Conservation (phyloP, 2,888 invertebrate species). For the Pharmacophagus antenor region DNA sequence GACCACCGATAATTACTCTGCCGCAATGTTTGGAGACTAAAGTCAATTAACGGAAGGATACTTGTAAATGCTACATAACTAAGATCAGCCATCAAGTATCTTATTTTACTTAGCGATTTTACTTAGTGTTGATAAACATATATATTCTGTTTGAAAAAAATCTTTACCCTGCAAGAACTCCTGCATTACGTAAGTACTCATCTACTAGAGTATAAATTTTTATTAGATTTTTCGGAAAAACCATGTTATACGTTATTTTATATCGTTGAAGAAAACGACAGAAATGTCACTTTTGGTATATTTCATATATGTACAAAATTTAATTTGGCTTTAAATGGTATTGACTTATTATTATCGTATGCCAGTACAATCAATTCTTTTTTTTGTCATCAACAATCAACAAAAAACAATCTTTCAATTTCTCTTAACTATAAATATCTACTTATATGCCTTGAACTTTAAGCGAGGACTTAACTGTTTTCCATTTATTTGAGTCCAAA, state of each 20-base stretch:
- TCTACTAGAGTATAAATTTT: conserved; percentile 47
- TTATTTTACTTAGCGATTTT: too few species aligned
- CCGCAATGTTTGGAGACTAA: too few species aligned
- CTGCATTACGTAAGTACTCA: conserved; percentile 38
- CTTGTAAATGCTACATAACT: background rate
- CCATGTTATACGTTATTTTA: conserved; percentile 38
- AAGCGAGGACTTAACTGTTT: background rate
- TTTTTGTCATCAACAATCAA: too few species aligned
- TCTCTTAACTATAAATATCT: too few species aligned
- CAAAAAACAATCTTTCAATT: too few species aligned
- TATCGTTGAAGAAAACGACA: background rate
- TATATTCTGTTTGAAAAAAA: conserved; percentile 26
- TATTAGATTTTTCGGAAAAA: conserved; percentile 46
- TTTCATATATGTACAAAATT: background rate
- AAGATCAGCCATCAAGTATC: background rate
- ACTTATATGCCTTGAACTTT: too few species aligned
- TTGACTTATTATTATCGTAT: background rate
- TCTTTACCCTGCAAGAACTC: conserved; percentile 53
- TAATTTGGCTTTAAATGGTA: too few species aligned
- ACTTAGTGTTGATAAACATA: too few species aligned
- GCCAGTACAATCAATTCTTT: background rate
- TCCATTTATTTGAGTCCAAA: background rate
- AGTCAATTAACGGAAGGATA: background rate
- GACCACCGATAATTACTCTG: too few species aligned
- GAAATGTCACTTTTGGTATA: background rate